Evolutionary conservation across 2,797 vertebrate genomes (phyloP).

Genomic region (Typhlichthys subterraneus): DNA sequence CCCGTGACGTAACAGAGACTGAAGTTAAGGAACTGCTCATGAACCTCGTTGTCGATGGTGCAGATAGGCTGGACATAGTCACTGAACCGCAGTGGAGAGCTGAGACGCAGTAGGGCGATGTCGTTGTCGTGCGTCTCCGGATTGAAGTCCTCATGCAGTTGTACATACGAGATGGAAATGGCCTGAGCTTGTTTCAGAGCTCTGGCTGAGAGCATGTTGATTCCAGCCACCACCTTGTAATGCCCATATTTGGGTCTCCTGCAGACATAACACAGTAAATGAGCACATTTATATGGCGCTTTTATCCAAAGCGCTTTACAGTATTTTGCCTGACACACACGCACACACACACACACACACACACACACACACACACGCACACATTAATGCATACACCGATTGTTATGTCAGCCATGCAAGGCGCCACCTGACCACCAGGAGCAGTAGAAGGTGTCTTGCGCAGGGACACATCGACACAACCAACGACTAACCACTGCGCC

Average conservation of each 20-base stretch:
- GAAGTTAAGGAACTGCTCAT: constrained; percentile 53
- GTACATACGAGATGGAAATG: constrained; percentile 30
- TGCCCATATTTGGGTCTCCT: not conserved
- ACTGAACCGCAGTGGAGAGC: constrained; percentile 43
- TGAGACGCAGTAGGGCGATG: constrained; percentile 52
- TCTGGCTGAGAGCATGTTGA: constrained; percentile 17
- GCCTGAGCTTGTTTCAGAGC: constrained; percentile 43
- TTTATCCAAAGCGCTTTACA: too few species aligned
- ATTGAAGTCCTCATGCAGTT: constrained; percentile 36
- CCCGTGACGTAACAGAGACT: constrained; percentile 64
- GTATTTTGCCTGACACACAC: too few species aligned
- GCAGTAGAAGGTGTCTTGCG: too few species aligned
- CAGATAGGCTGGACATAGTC: constrained; percentile 55
- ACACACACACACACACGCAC: too few species aligned
- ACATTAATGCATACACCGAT: too few species aligned
- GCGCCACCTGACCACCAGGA: too few species aligned
- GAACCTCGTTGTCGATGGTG: constrained; percentile 23
- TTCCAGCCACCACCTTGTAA: constrained; percentile 50
- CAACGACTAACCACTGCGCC: too few species aligned
- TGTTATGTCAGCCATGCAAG: too few species aligned
- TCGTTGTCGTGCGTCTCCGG: constrained; percentile 29
- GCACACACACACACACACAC: too few species aligned
- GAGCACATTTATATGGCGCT: too few species aligned
- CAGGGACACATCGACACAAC: too few species aligned
- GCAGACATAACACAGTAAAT: constrained; percentile 13